A percentile compares a stretch with the other conserved stretches of the same genome.
phyloP scores from a whole-genome alignment of 1,140 invertebrate genomes.

The Oreohelix idahoensis region DNA sequence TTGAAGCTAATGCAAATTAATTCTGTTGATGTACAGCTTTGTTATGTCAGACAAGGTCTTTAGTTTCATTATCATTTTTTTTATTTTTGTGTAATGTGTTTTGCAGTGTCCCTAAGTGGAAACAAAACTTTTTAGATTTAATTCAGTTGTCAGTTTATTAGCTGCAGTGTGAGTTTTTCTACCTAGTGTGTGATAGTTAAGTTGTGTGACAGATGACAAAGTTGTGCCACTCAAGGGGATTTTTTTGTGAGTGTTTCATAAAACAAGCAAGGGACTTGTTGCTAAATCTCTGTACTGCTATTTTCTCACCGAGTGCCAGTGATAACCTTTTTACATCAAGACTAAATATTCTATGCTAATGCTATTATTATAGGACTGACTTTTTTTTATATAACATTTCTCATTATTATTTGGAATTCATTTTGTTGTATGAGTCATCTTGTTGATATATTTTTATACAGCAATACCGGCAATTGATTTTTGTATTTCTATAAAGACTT shows the following conservation, averaged over 20 bases:
- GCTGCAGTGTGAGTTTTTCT: neutral
- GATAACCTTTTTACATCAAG: neutral
- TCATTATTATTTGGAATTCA: neutral
- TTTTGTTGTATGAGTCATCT: neutral
- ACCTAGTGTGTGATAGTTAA: neutral
- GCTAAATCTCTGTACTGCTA: neutral
- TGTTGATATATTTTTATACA: slow-evolving; percentile 12
- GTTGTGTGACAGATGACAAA: no score
- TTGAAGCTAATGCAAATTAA: neutral
- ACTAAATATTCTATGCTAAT: neutral
- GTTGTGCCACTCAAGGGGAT: no score
- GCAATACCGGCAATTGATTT: neutral
- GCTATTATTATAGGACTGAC: neutral
- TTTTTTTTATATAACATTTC: neutral
- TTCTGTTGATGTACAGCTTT: neutral
- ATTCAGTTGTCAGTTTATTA: neutral
- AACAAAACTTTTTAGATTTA: neutral
- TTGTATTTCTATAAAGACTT: neutral
- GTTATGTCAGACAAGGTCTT: neutral
- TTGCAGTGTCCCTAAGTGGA: no score
- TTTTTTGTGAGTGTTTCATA: neutral
- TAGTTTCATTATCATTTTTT: neutral
- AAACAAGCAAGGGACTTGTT: neutral
- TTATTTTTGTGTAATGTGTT: neutral
- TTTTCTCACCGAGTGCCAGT: neutral